Evolutionary conservation across 53 echinoderm and acorn worm genomes (phyloP).

Genomic region (Mesocentrotus franciscanus): DNA sequence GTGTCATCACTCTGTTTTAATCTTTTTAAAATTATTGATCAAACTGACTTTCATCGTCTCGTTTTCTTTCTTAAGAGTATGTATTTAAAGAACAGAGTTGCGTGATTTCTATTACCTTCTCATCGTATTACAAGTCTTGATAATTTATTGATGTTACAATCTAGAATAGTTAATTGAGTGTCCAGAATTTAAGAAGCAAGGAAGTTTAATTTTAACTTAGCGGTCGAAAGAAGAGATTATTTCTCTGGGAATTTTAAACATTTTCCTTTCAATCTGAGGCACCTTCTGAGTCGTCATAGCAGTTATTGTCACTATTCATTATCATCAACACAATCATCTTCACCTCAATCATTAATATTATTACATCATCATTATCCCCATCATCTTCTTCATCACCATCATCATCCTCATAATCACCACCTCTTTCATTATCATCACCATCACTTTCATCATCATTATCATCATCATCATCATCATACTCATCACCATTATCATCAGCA

Average conservation of each 20-base stretch:
- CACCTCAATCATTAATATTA: not conserved
- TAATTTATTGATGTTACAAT: no score
- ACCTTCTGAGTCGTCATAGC: not conserved
- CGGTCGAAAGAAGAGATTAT: not conserved
- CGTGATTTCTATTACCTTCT: not conserved
- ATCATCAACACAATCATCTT: not conserved
- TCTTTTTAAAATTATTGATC: not conserved
- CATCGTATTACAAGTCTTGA: not conserved
- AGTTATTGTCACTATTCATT: not conserved
- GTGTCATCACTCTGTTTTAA: not conserved
- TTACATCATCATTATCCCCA: not conserved
- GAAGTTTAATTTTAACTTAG: not conserved
- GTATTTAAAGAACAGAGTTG: not conserved
- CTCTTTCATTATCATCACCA: not conserved
- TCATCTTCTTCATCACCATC: not conserved
- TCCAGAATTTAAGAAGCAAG: no score
- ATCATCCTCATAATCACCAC: not conserved
- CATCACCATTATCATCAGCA: not conserved
- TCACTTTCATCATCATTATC: conserved; percentile 40
- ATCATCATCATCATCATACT: not conserved
- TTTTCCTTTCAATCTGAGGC: no score
- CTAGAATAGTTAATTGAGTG: not conserved
- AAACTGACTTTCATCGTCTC: not conserved
- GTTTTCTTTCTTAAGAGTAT: not conserved
- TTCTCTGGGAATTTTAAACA: no score